Base-by-base conservation (phyloP, 2,113 vertebrate genomes). In the Brachionichthys hirsutus region DNA sequence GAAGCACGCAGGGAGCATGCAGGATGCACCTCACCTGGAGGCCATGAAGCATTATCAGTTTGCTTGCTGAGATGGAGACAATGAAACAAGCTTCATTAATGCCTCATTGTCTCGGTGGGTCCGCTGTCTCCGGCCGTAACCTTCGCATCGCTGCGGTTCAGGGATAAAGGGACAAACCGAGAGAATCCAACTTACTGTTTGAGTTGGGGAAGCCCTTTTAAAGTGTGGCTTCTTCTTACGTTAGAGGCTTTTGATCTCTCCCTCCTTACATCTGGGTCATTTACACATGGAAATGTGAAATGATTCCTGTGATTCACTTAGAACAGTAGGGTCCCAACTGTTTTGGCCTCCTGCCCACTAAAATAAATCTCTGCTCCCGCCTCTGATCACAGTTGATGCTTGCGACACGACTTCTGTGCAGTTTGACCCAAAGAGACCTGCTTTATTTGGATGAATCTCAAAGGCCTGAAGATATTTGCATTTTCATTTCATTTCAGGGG, bases 21-120 rank as follows among this genome's bases (percentile, higher is more conserved):
- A 75, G 78, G 70, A 81, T 80, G 73, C 73, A 58, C 40, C 77
- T 67, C 48, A 78, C 76, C 56, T 67, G 44, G 50, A 73, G 47
- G 16, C 49, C 40, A 5, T 36, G 54, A 36, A 60, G 61, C 76
- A 70, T 56, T 55, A 77, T 42, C 62, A 66, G 0, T 44, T 42
- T 0, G 38, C 16, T 63, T 54, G 34, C 56, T 40, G 6, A 44
- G 51, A 51, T 41, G 15, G 9, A 62, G 10, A 9, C 1, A 9
- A 5, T 66, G 4, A 4, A 43, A 35, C 38, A 17, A 9, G n/a
- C n/a, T 9, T 63, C 54, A 43, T 45, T 38, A 19, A 10, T 30
- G 40, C 4, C 10, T 6, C 44, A 20, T 34, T 50, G 44, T 30
- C 60, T 15, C 24, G 20, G 6, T 18, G 8, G 41, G 30, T 54